Base-by-base conservation (phyloP, 2,888 invertebrate genomes). In the Eurytoma adleriae region DNA sequence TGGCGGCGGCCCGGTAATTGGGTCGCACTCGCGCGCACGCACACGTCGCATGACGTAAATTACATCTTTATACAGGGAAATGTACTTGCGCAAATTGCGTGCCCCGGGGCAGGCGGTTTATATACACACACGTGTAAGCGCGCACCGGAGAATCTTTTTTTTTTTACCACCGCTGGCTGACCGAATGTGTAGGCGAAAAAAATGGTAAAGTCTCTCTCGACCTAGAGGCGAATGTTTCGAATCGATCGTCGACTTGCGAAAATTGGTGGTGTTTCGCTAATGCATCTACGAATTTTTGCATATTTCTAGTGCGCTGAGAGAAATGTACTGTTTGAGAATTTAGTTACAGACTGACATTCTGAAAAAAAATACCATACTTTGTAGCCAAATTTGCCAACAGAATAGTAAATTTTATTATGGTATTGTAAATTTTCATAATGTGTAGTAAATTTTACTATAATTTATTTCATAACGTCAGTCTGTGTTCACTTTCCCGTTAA, bases 1-100 rank as follows among this genome's bases (percentile, higher is more conserved):
- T 81, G 78, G 66, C 20, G 24, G n/a, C 30, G 13, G 54, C 24
- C 10, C 59, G 7, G 10, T 16, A 24, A 40, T 59, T 50, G 16
- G 14, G 18, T 14, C 13, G 56, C 54, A 54, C 20, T 18, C 48
- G 48, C 20, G 18, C 13, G 18, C 62, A 20, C 16, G 14, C 27
- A 56, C 57, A 57, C 71, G 48, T 61, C 72, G 69, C 76, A 72
- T 75, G 67, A 72, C 71, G 80, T 76, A 76, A 80, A 76, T 80
- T 80, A 68, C 72, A 69, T 73, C 69, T 80, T 77, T 77, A 72
- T 40, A 54, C 71, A 67, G 54, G 20, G 61, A 76, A 76, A 67
- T 70, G 71, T 48, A 76, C 76, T 75, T 54, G 79, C 59, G 64
- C 67, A 67, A 80, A 80, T 76, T 62, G 54, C 52, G 40, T 20